A percentile compares a stretch with the other conserved stretches of the same genome.
phyloP scores from a whole-genome alignment of 1,140 invertebrate species.

The Lerema accius region DNA sequence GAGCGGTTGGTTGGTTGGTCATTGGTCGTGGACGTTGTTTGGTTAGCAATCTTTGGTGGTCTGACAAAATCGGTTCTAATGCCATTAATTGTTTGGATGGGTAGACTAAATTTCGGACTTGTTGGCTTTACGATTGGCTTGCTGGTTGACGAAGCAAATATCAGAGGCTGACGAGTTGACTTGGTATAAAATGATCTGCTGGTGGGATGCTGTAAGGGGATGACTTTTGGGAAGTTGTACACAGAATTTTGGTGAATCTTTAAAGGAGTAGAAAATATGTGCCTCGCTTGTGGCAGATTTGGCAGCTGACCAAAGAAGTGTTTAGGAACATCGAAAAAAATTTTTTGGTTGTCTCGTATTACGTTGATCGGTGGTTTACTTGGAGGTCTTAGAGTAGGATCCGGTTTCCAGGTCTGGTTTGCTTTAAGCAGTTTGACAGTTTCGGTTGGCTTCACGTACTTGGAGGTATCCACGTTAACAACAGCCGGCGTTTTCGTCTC shows the following conservation, averaged over 20 bases:
- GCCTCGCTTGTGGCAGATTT: conserved; percentile 46
- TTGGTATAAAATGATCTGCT: conserved; percentile 44
- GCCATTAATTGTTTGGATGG: conserved; percentile 70
- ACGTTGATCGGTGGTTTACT: conserved; percentile 67
- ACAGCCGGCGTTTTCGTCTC: conserved; percentile 62
- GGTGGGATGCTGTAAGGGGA: conserved; percentile 50
- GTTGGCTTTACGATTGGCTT: conserved; percentile 48
- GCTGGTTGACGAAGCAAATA: conserved; percentile 49
- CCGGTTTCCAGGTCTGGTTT: conserved; percentile 51
- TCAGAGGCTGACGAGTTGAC: conserved; percentile 38
- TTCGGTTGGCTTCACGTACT: conserved; percentile 52
- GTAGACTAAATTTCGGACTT: conserved; percentile 66
- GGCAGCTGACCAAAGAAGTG: conserved; percentile 51
- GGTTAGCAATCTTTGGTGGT: conserved; percentile 53
- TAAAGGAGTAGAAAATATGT: conserved; percentile 50
- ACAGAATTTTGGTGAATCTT: conserved; percentile 57
- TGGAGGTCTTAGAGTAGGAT: conserved; percentile 54
- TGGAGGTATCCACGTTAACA: conserved; percentile 57
- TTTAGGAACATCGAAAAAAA: conserved; percentile 50
- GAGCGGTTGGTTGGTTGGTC: conserved; percentile 45
- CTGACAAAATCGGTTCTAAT: conserved; percentile 61
- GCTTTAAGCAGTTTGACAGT: conserved; percentile 31
- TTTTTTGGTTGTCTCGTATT: conserved; percentile 51
- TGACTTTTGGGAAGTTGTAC: conserved; percentile 64
- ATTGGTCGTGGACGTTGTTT: conserved; percentile 43